Evolutionary conservation across 2,797 vertebrate species (phyloP).

Genomic region (Acanthurus leucopareius): DNA sequence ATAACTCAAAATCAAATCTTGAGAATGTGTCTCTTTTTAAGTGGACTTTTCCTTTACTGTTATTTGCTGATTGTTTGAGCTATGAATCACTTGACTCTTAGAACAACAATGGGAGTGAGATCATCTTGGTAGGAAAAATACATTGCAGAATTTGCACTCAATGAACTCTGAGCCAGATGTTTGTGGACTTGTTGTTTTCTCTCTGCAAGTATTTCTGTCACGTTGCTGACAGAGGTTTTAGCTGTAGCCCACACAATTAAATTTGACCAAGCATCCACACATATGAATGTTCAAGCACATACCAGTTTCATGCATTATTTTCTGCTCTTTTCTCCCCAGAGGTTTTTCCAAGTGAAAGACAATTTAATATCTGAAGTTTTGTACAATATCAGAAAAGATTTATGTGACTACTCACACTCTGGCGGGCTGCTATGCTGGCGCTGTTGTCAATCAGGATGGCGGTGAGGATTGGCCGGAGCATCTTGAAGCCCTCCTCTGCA

Average conservation of each 20-base stretch:
- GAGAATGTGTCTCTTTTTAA: background rate
- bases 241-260: background rate
- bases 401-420: slow-evolving; percentile 88
- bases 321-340: background rate
- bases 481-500: slow-evolving; percentile 91
- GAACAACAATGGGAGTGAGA: background rate
- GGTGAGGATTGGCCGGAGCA: slow-evolving; percentile 89
- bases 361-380: background rate
- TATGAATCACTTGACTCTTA: background rate
- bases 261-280: background rate
- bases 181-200: background rate
- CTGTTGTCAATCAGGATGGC: slow-evolving; percentile 87
- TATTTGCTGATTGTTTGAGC: background rate
- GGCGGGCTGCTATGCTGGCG: slow-evolving; percentile 88
- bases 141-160: background rate
- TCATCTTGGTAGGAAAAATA: background rate
- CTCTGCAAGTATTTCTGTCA: background rate
- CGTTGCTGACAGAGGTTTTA: background rate
- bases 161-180: background rate
- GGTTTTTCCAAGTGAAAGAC: no score
- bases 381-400: background rate
- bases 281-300: background rate
- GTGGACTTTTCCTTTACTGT: background rate
- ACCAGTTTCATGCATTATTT: background rate
- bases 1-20: no score